Base-by-base conservation (phyloP, 2,797 vertebrate species). In the Semotilus atromaculatus region DNA sequence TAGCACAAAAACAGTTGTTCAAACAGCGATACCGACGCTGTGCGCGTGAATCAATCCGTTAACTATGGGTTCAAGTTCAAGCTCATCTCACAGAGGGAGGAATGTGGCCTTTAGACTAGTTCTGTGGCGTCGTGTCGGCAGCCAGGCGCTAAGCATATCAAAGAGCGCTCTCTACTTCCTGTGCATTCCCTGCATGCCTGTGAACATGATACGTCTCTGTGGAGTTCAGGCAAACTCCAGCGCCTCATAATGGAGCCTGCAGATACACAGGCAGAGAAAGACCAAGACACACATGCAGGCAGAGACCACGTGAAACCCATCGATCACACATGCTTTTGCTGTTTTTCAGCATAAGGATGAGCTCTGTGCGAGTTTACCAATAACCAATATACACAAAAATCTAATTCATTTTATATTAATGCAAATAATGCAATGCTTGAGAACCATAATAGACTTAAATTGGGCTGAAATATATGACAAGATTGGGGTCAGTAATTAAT, bases 191-290 rank as follows among this genome's bases (percentile, higher is more conserved):
- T 18, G 75, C 79, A 85, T 85, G 58, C 86, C 48, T 66, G 80
- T 21, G 86, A 85, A 85, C 38, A 80, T 77, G 85, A 89, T 86
- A 70, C 48, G 36, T 71, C 88, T 77, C 80, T 82, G 45, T 60
- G 70, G 73, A 71, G 38, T 79, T 71, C 34, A 31, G n/a, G 36
- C 43, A 74, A 64, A 74, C 77, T 71, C 53, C 53, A 67, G 21
- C n/a, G 62, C 18, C 34, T 76, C 23, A 29, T 83, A 31, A 67
- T 76, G 62, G 45, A 67, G 62, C 45, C 58, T 71, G 8, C 38
- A 40, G 64, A 38, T 66, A 73, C 34, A 53, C 48, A 58, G 45
- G 13, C 29, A 31, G 40, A 82, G 36, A 64, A 62, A 36, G 70
- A 62, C n/a, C 7, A 21, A 81, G n/a, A 81, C 23, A 45, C 48